Conservation (phyloP, 2,113 vertebrate species). For the Rhinolophus sinicus region DNA sequence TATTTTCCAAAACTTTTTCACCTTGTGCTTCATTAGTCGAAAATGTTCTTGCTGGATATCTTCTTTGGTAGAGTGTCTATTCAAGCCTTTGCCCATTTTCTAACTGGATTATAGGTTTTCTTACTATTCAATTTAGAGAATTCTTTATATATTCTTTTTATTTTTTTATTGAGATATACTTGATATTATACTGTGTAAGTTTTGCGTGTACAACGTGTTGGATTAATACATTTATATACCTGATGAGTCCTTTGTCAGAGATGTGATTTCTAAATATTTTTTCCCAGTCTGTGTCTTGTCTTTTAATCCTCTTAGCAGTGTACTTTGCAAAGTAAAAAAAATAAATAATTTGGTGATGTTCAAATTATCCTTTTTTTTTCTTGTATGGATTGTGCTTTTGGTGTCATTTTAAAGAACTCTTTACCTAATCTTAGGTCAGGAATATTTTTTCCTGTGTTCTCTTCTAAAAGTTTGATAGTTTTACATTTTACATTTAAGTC, state of each 20-base stretch:
- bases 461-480: not conserved
- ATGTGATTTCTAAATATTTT: slow-evolving; percentile 1
- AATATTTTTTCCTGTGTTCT: not conserved
- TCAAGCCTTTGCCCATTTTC: not conserved
- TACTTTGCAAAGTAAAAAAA: not conserved
- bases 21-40: not conserved
- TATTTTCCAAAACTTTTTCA: not conserved
- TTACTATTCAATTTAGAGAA: not conserved
- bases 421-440: not conserved
- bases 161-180: not conserved
- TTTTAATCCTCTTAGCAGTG: not conserved
- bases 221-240: not conserved
- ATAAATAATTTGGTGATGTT: not conserved
- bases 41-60: not conserved
- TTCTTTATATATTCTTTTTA: not conserved
- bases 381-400: not conserved
- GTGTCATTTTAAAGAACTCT: not conserved
- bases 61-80: not conserved
- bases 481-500: slow-evolving; percentile 6
- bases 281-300: not conserved
- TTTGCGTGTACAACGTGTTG: not conserved
- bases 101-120: not conserved
- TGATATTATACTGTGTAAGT: not conserved
- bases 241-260: not conserved
- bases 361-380: not conserved